Base-by-base conservation (phyloP, 64 coral and sea anemone species). In the Montipora cactus region DNA sequence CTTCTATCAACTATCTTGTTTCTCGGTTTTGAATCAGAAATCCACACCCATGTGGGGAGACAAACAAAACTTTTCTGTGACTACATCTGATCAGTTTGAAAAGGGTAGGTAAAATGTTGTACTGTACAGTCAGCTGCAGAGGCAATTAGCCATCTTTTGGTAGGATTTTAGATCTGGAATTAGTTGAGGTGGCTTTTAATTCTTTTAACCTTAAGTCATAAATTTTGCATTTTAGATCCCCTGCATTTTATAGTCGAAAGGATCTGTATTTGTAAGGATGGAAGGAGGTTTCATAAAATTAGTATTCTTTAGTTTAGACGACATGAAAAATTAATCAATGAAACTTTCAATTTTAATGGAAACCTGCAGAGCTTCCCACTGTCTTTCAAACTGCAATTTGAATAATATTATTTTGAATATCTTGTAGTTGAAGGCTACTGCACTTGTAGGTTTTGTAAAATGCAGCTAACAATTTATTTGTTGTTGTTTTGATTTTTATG, bases 271-370 rank as follows among this genome's bases (percentile, higher is more conserved):
- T 2, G 51, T 15, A 44, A 67, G 25, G 58, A 53, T 16, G 15
- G 59, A 84, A 67, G 0, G 9, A 37, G 61, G 59, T 62, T 84
- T 84, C 61, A 61, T 15, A 83, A 84, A 7, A 84, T 47, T 84
- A 19, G 28, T 44, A 67, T 46, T 5, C 81, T 28, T 47, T 47
- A 68, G 44, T 5, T 48, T 37, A 67, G 37, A 67, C 23, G 7
- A 18, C 58, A 84, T 84, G 58, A 84, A 84, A 84, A 84, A 84
- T 84, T 84, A 66, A 84, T 84, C 16, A 84, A 7, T 67, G 16
- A 47, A 68, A 62, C 37, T 37, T 37, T 37, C 37, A 37, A 57
- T 6, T 84, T 5, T 45, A 47, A 84, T 84, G 81, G 58, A 68
- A 84, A 84, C 28, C 51, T 55, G 3, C 59, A 12, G 14, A 71